Evolutionary conservation across 2,113 vertebrate species (phyloP), one percentile per base, ranked within the genome.

Genomic region (Talpa occidentalis): DNA sequence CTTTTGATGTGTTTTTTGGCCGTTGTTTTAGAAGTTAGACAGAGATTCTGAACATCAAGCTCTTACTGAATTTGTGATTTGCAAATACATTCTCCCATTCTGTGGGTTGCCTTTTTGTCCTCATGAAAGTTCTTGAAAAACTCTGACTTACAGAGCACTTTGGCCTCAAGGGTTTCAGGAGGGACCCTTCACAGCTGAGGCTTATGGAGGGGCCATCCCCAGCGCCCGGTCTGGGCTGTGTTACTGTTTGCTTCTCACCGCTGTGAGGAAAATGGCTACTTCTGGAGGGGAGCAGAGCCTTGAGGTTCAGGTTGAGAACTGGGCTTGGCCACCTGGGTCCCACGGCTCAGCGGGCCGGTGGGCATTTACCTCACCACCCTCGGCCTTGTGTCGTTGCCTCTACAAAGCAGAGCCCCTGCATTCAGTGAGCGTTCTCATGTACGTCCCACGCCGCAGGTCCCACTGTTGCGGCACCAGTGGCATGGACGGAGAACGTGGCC

Each of bases 401-500:
- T 35, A 7, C 19, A 6, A 0, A 2, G 70, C 44, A 3, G 26
- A 26, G 21, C 56, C 3, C n/a, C 11, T 0, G 1, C 62, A 17
- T 56, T 74, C 26, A 49, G 10, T 32, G 37, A 37, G 52, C 52
- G 16, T 19, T 19, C 52, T 47, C 22, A 0, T 0, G 9, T 24
- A 8, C 44, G 16, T 54, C 16, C 5, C 52, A 19, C 4, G 17
- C 52, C 16, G 52, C 6, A 16, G 16, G 4, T 19, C 17, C 52
- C 17, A 54, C 52, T 19, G 52, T 17, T 16, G 52, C 52, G 3
- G 17, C 17, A 4, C 52, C 17, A 16, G 52, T 16, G 17, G 52
- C 3, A 19, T 54, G 19, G 15, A 54, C 19, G 52, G 52, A 12
- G 49, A 3, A 52, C 16, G 16, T 52, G 16, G 49, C 16, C 49